These are phyloP conservation scores for Bubo blakistoni DNA, from an alignment of 2,113 vertebrate species.

Conservation along the genomic window DNA sequence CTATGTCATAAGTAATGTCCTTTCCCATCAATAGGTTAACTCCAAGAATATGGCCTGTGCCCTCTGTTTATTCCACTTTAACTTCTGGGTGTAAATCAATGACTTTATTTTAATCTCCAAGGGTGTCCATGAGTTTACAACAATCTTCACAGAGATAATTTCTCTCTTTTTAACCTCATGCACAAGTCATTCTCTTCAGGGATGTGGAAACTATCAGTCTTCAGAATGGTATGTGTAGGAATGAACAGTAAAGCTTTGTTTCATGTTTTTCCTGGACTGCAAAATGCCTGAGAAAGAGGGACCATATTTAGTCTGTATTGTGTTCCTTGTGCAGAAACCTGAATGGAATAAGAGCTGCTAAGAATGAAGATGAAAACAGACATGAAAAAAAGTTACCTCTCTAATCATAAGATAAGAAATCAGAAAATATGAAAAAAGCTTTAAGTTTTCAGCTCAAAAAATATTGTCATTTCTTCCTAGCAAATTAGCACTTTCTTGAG, in stretches of 20 bases:
- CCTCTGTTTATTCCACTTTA: background rate
- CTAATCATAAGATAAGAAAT: background rate
- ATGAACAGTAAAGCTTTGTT: background rate
- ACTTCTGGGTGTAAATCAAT: background rate
- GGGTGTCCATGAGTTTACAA: background rate
- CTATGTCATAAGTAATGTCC: background rate
- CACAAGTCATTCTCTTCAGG: background rate
- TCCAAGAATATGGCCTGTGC: background rate
- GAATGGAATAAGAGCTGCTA: background rate
- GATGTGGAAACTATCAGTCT: background rate
- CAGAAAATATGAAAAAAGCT: background rate
- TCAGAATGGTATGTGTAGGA: background rate
- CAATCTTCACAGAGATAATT: background rate
- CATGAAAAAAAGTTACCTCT: background rate
- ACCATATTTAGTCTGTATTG: background rate
- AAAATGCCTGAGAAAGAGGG: background rate
- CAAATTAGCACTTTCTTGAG: rapidly evolving
- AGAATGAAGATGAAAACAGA: background rate
- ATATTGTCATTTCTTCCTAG: background rate
- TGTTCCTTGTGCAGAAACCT: background rate
- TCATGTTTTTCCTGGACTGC: background rate
- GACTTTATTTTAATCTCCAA: background rate
- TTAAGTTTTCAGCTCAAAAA: background rate
- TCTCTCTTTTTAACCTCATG: background rate
- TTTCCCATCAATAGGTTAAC: background rate